Evolutionary conservation across 2,113 vertebrate genomes (phyloP).

Genomic region (Microcebus murinus): DNA sequence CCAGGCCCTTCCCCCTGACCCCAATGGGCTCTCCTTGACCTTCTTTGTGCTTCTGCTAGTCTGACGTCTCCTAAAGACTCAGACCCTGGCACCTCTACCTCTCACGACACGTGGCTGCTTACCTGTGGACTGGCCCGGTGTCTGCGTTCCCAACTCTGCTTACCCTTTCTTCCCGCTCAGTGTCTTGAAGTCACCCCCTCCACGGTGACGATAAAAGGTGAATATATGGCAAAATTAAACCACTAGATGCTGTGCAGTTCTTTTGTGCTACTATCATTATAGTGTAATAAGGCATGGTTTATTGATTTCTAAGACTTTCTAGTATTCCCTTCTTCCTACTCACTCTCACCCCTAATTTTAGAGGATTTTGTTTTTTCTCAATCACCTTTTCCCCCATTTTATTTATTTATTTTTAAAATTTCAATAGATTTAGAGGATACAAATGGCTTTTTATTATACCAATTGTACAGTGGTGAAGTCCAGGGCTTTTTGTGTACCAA

Average conservation of each 20-base stretch:
- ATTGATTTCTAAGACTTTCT: not conserved
- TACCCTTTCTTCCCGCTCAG: not conserved
- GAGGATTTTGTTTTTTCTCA: not conserved
- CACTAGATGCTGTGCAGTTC: not conserved
- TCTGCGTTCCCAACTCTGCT: not conserved
- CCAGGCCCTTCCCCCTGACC: not conserved
- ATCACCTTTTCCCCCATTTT: not conserved
- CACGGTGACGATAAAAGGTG: not conserved
- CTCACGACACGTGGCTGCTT: not conserved
- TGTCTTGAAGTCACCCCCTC: not conserved
- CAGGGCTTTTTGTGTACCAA: too few relatives aligned
- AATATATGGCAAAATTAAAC: not conserved
- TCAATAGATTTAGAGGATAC: too few relatives aligned
- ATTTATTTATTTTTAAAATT: too few relatives aligned
- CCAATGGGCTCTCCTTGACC: not conserved
- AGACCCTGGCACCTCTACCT: not conserved
- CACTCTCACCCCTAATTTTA: rapidly evolving
- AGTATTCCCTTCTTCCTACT: not conserved
- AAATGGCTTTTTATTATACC: too few relatives aligned
- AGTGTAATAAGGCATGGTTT: not conserved
- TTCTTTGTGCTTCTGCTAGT: not conserved
- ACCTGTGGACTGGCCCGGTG: rapidly evolving
- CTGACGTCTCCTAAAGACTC: not conserved
- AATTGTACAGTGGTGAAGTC: too few relatives aligned
- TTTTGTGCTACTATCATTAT: not conserved